phyloP scores from a whole-genome alignment of 2,113 vertebrate species.

The Martes martes region DNA sequence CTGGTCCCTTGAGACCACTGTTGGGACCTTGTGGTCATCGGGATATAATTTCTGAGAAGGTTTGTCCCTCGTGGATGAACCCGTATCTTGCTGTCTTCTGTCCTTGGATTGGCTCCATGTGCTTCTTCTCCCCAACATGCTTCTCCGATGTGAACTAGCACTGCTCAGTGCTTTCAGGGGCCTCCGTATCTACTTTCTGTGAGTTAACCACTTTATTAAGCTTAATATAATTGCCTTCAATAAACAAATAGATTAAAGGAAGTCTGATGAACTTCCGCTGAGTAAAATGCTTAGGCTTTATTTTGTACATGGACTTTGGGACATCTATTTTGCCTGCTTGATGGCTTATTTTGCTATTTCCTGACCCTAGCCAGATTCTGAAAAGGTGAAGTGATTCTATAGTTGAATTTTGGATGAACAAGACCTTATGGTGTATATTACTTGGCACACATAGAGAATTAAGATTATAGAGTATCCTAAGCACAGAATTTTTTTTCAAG shows the following conservation, averaged over 20 bases:
- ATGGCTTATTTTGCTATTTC: slow-evolving; percentile 6
- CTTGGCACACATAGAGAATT: not conserved
- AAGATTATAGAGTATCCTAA: not conserved
- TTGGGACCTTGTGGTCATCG: fast-evolving
- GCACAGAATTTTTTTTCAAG: not conserved
- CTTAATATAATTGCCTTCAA: not conserved
- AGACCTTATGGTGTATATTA: not conserved
- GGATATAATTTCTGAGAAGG: not conserved
- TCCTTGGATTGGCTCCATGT: not conserved
- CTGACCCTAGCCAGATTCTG: not conserved
- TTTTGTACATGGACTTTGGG: not conserved
- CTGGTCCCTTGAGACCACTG: not conserved
- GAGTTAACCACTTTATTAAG: not conserved
- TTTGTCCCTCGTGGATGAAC: not conserved
- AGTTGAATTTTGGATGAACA: not conserved
- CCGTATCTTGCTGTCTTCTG: not conserved
- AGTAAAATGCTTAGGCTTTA: not conserved
- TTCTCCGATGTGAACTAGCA: not conserved
- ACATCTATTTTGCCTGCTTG: not conserved
- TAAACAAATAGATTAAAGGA: not conserved
- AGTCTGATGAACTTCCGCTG: not conserved
- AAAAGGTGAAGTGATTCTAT: not conserved
- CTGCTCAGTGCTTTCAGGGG: not conserved
- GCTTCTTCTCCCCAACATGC: fast-evolving
- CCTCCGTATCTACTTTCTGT: not conserved